Conservation (phyloP, 2,113 vertebrate genomes). For the Henicopernis longicauda region DNA sequence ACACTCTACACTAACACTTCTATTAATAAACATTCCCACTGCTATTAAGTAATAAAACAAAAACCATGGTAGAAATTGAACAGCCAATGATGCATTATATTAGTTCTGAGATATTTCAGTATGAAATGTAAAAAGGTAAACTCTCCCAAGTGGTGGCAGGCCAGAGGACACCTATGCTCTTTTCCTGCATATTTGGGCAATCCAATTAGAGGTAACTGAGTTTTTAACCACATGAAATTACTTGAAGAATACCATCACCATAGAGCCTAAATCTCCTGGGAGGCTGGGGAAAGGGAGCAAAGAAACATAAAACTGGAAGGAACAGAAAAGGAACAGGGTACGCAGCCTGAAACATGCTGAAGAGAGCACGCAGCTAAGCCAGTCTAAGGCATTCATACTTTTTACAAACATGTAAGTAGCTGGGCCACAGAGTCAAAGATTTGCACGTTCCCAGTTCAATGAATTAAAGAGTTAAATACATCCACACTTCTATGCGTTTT, state of each 20-base stretch:
- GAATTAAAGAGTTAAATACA: neutral
- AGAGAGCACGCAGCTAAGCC: neutral
- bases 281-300: neutral
- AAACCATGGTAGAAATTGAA: neutral
- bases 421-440: neutral
- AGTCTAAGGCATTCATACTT: neutral
- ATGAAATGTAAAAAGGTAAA: neutral
- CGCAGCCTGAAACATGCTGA: neutral
- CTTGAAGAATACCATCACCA: neutral
- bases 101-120: neutral
- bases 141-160: neutral
- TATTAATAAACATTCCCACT: neutral
- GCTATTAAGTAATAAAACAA: neutral
- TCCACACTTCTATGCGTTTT: neutral
- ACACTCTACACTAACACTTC: neutral
- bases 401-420: neutral
- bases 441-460: neutral
- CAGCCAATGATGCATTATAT: neutral
- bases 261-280: neutral
- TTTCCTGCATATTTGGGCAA: neutral
- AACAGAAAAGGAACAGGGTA: neutral
- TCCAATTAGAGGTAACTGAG: neutral
- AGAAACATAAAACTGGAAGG: neutral
- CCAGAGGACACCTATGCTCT: neutral
- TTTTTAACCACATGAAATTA: slow-evolving; percentile 25